These are phyloP conservation scores for Lampris incognitus DNA, from an alignment of 2,113 vertebrate genomes.

Conservation along the genomic window DNA sequence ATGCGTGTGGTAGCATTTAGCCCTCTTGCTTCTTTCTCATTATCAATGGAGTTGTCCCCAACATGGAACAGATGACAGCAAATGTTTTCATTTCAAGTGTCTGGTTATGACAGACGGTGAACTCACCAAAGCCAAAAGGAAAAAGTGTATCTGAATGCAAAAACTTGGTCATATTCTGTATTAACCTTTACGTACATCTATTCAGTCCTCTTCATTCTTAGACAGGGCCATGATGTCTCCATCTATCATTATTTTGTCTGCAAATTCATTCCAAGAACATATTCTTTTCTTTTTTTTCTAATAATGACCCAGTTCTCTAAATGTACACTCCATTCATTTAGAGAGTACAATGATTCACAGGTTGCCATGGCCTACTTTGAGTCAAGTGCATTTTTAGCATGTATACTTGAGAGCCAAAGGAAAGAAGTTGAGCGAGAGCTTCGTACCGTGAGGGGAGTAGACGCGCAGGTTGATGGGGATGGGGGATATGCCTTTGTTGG, in stretches of 20 bases:
- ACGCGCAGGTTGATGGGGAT: constrained; percentile 93
- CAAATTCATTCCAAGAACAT: not conserved
- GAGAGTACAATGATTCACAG: constrained; percentile 30
- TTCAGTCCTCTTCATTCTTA: not conserved
- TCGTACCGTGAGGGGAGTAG: constrained; percentile 91
- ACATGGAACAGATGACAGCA: too few species aligned
- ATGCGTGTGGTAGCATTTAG: too few species aligned
- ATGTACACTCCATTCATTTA: constrained; percentile 1
- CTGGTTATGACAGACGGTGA: too few species aligned
- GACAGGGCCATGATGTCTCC: not conserved
- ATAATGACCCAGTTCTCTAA: constrained; percentile 9
- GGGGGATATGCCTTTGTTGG: constrained; percentile 96
- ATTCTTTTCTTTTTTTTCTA: constrained; percentile 28
- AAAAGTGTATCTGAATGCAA: not conserved
- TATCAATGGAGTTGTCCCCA: too few species aligned
- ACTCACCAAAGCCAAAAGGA: not conserved
- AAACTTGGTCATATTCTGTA: not conserved
- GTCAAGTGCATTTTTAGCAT: constrained; percentile 11
- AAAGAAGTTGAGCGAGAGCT: not conserved
- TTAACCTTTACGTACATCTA: not conserved
- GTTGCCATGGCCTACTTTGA: not conserved
- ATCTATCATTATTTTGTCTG: not conserved
- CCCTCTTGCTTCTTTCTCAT: too few species aligned
- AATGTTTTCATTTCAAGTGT: not conserved
- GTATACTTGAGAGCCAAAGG: not conserved